Conservation (phyloP, 2,888 invertebrate species). For the Achlya flavicornis region DNA sequence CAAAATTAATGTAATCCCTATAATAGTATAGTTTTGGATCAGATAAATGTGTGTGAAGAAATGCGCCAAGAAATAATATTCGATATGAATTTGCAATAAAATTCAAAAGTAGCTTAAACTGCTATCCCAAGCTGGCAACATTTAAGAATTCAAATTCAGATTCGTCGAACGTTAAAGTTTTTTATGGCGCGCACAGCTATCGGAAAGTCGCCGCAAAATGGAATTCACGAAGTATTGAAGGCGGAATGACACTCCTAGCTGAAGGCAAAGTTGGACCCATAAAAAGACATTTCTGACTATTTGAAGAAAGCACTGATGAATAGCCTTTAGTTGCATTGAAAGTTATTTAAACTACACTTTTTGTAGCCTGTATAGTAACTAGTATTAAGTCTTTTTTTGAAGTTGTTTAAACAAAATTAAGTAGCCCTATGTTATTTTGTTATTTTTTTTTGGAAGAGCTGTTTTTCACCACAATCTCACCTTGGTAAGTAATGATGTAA, state of each 20-base stretch:
- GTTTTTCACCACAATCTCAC: too few species aligned
- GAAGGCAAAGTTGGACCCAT: slow-evolving; percentile 50
- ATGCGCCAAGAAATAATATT: background rate
- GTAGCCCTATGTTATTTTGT: too few species aligned
- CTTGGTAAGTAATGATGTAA: too few species aligned
- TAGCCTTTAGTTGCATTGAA: slow-evolving; percentile 35
- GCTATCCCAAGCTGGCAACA: background rate
- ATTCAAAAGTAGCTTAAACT: slow-evolving; percentile 7
- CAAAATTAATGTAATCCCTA: too few species aligned
- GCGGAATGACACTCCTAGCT: slow-evolving; percentile 50
- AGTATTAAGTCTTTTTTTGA: too few species aligned
- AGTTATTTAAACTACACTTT: slow-evolving; percentile 23
- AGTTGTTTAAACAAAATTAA: too few species aligned
- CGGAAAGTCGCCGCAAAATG: slow-evolving; percentile 36
- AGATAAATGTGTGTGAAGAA: too few species aligned
- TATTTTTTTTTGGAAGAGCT: too few species aligned
- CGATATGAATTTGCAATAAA: background rate
- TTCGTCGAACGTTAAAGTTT: slow-evolving; percentile 33
- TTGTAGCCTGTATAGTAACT: background rate
- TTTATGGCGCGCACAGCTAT: slow-evolving; percentile 27
- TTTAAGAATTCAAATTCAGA: slow-evolving; percentile 10
- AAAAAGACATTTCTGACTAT: slow-evolving; percentile 55
- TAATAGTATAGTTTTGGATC: too few species aligned
- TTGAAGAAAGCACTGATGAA: slow-evolving; percentile 45
- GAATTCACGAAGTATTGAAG: slow-evolving; percentile 50